Evolutionary conservation across 2,797 vertebrate species (phyloP).

Genomic region (Prunella strophiata): DNA sequence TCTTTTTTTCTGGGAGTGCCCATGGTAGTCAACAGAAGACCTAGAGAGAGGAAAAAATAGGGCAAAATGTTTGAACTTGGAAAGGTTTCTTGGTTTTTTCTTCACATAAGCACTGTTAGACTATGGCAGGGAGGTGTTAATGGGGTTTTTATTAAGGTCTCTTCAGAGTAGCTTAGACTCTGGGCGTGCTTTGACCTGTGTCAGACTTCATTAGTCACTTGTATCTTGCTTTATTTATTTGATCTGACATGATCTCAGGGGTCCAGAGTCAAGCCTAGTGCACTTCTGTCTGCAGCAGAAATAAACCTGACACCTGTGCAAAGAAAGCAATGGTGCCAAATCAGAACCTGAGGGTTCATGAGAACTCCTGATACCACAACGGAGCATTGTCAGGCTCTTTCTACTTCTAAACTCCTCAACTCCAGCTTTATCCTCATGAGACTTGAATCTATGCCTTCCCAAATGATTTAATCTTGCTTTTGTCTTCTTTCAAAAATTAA

Average conservation of each 20-base stretch:
- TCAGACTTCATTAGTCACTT: conserved; percentile 1
- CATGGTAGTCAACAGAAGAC: conserved; percentile 96
- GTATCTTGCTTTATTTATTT: conserved; percentile 17
- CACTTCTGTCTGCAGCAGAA: not conserved
- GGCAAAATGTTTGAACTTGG: not conserved
- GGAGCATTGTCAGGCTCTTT: conserved; percentile 2
- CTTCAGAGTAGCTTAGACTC: not conserved
- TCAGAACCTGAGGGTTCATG: not conserved
- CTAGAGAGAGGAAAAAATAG: conserved; percentile 61
- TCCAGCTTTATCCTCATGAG: not conserved
- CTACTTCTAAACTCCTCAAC: not conserved
- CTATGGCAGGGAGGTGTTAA: not conserved
- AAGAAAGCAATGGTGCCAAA: conserved; percentile 39
- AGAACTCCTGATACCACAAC: not conserved
- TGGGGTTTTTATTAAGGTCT: not conserved
- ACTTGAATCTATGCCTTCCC: not conserved
- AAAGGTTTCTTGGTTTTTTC: not conserved
- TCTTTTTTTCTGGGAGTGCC: conserved; percentile 94
- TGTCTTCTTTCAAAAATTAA: conserved; percentile 5
- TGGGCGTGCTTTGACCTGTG: not conserved
- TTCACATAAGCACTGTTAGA: not conserved
- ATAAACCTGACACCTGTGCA: conserved; percentile 26
- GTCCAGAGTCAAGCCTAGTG: not conserved
- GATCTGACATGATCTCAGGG: conserved; percentile 16
- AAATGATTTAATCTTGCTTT: conserved; percentile 13